Conservation (phyloP, 1,140 invertebrate genomes). For the Marisa cornuarietis region DNA sequence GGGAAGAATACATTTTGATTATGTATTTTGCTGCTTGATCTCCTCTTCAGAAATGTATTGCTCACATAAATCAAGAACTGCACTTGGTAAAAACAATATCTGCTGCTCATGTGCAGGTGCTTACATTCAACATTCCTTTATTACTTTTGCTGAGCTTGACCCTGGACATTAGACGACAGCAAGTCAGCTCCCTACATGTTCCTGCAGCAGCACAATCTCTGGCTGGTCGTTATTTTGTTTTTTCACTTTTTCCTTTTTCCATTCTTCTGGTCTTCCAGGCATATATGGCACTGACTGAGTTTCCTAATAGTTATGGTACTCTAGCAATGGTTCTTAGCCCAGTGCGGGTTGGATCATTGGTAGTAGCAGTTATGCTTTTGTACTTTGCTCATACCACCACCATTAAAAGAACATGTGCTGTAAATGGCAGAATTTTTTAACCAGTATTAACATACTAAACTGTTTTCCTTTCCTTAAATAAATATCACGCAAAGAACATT, state of each 20-base stretch:
- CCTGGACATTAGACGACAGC: constrained; percentile 63
- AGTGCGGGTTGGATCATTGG: constrained; percentile 80
- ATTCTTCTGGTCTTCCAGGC: constrained; percentile 75
- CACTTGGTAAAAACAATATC: not conserved
- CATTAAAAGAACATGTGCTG: constrained; percentile 8
- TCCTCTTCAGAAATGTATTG: too few species aligned
- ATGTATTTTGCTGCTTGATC: too few species aligned
- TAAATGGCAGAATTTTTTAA: constrained; percentile 15
- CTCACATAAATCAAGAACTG: too few species aligned
- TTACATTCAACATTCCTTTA: constrained; percentile 78
- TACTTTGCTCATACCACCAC: constrained; percentile 19
- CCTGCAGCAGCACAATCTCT: constrained; percentile 10
- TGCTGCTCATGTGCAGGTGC: constrained; percentile 67
- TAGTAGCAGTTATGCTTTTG: constrained; percentile 69
- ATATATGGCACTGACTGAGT: constrained; percentile 77
- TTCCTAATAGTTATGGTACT: constrained; percentile 84
- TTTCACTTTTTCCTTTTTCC: constrained; percentile 62
- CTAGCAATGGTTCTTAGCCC: constrained; percentile 82
- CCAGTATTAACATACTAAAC: not conserved
- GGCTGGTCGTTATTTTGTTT: not conserved
- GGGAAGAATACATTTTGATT: too few species aligned
- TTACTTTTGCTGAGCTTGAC: constrained; percentile 75
- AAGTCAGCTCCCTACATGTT: constrained; percentile 11
- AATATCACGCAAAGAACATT: not conserved
- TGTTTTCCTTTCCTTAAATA: not conserved